Percentiles rank a stretch among this genome's conserved stretches.
Conservation (phyloP, 2,888 invertebrate genomes). For the Brachypterus glaber region DNA sequence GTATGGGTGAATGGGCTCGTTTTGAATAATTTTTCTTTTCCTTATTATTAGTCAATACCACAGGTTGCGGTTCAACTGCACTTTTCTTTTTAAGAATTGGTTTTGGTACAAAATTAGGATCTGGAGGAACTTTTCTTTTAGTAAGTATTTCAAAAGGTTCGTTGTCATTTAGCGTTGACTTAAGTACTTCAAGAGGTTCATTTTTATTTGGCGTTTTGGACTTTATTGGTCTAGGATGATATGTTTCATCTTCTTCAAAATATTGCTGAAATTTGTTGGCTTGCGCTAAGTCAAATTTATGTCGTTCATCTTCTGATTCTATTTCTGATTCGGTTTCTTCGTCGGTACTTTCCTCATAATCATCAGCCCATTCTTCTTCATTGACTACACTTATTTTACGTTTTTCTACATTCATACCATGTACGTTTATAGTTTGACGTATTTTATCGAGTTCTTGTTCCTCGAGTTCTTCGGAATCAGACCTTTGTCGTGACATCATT, state of each 20-base stretch:
- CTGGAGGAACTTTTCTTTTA: constrained; percentile 54
- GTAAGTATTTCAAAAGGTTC: constrained; percentile 51
- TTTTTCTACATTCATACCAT: constrained; percentile 28
- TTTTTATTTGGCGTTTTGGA: constrained; percentile 27
- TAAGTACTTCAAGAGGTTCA: constrained; percentile 49
- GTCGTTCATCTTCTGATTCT: constrained; percentile 31
- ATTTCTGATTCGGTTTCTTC: constrained; percentile 28
- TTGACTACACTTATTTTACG: constrained; percentile 31
- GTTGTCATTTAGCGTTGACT: constrained; percentile 26
- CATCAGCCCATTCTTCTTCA: constrained; percentile 42
- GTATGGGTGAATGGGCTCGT: constrained; percentile 23
- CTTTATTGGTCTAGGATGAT: constrained; percentile 58
- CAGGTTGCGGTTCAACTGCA: constrained; percentile 22
- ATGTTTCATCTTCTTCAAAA: constrained; percentile 54
- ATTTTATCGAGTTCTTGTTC: constrained; percentile 34
- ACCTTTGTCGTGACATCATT: constrained; percentile 30
- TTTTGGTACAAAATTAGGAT: constrained; percentile 65
- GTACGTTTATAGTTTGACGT: constrained; percentile 31
- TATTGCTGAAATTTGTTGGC: too few relatives aligned
- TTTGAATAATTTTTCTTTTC: constrained; percentile 13
- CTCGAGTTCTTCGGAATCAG: constrained; percentile 36
- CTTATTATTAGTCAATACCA: background rate
- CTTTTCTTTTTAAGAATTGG: constrained; percentile 58
- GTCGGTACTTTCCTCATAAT: constrained; percentile 35
- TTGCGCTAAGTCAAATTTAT: constrained; percentile 11